Evolutionary conservation across 2,888 invertebrate species (phyloP).

Genomic region (Melinopterus prodromus): DNA sequence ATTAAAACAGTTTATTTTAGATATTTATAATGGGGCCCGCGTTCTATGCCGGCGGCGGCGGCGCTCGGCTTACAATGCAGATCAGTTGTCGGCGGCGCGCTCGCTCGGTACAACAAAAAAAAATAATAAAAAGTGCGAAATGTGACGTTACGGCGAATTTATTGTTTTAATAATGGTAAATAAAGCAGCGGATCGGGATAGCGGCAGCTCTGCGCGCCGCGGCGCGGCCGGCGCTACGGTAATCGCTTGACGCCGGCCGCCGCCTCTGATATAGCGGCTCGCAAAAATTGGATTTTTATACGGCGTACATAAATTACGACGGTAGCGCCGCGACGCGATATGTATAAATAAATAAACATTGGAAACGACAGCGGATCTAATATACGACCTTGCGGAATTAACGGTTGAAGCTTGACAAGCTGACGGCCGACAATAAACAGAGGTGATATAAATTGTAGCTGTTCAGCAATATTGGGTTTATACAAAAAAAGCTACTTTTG

Average conservation of each 20-base stretch:
- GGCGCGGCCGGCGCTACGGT: not conserved
- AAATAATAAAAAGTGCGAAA: conserved; percentile 61
- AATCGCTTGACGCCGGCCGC: conserved; percentile 16
- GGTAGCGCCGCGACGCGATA: conserved; percentile 46
- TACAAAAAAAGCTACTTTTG: too few relatives aligned
- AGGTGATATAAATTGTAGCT: too few relatives aligned
- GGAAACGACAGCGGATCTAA: conserved; percentile 41
- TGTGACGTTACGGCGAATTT: conserved; percentile 61
- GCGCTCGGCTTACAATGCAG: conserved; percentile 58
- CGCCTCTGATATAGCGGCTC: conserved; percentile 35
- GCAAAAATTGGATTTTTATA: conserved; percentile 61
- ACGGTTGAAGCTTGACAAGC: too few relatives aligned
- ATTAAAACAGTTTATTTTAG: conserved; percentile 64
- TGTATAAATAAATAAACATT: conserved; percentile 42
- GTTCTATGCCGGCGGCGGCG: not conserved
- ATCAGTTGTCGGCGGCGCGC: conserved; percentile 58
- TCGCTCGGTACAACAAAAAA: conserved; percentile 43
- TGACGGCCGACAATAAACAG: too few relatives aligned
- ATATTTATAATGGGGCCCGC: conserved; percentile 59
- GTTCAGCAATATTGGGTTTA: too few relatives aligned
- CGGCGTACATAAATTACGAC: conserved; percentile 55
- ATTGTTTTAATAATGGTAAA: conserved; percentile 63
- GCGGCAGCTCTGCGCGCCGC: not conserved
- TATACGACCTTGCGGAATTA: conserved; percentile 45
- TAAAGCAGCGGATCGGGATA: conserved; percentile 59